Conservation (phyloP, 2,797 vertebrate species). For the Rhyacichthys aspro region DNA sequence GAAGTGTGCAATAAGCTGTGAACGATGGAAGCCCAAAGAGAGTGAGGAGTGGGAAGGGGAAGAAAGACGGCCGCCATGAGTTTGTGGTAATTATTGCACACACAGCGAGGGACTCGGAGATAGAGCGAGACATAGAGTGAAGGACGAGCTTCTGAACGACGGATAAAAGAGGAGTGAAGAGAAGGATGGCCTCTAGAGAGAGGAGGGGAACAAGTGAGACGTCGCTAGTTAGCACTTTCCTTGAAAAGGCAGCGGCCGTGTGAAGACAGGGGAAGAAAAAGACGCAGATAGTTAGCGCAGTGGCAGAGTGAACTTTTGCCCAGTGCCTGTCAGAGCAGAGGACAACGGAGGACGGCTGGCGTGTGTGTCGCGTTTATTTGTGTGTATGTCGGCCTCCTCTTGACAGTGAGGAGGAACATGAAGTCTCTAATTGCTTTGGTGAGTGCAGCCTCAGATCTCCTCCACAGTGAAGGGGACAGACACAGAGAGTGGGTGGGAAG, state of each 20-base stretch:
- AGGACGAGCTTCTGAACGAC: slow-evolving; percentile 44
- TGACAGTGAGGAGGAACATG: slow-evolving; percentile 70
- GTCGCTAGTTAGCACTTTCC: slow-evolving; percentile 54
- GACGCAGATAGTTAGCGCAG: slow-evolving; percentile 63
- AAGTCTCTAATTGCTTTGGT: slow-evolving; percentile 76
- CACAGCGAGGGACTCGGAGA: slow-evolving; percentile 4
- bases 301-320: slow-evolving; percentile 71
- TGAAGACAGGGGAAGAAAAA: slow-evolving; percentile 27
- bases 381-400: slow-evolving; percentile 33
- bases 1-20: slow-evolving; percentile 5
- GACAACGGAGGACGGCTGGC: slow-evolving; percentile 27
- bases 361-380: slow-evolving; percentile 24
- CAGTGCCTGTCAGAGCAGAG: slow-evolving; percentile 64
- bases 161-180: slow-evolving; percentile 37
- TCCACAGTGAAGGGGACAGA: slow-evolving; percentile 35
- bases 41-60: background rate
- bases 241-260: slow-evolving; percentile 49
- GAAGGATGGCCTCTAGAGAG: slow-evolving; percentile 26
- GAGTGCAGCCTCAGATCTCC: slow-evolving; percentile 66
- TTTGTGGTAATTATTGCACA: slow-evolving; percentile 33
- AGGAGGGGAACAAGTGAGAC: slow-evolving; percentile 30
- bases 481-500: slow-evolving; percentile 45
- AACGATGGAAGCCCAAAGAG: slow-evolving; percentile 17
- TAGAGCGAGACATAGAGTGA: slow-evolving; percentile 18
- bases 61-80: slow-evolving; percentile 21